These are phyloP conservation scores for Hydractinia symbiolongicarpus DNA, from an alignment of 30 jellyfish, hydroid and myxozoan genomes.

Conservation along the genomic window DNA sequence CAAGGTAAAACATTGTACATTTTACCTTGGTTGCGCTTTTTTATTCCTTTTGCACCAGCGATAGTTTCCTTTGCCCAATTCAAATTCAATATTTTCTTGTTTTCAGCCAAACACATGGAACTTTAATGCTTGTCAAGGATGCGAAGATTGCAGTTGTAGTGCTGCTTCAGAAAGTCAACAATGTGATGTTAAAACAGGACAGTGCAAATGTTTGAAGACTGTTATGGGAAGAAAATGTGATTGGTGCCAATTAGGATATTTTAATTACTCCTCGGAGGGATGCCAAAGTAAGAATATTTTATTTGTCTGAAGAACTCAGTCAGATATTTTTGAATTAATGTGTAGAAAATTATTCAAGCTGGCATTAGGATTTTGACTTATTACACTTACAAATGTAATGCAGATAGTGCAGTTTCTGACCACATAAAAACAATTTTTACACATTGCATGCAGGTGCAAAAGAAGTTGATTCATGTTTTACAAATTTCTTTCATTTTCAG, in stretches of 20 bases:
- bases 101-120: slow-evolving; percentile 88
- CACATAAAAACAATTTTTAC: too few species aligned
- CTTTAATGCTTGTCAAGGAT: slow-evolving; percentile 87
- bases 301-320: too few species aligned
- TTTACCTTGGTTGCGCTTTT: too few species aligned
- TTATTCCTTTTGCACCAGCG: too few species aligned
- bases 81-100: not conserved
- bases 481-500: slow-evolving; percentile 20
- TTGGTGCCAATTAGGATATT: slow-evolving; percentile 83
- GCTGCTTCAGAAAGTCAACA: slow-evolving; percentile 67
- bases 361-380: too few species aligned
- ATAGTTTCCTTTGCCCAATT: too few species aligned
- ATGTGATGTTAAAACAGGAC: slow-evolving; percentile 69
- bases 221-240: slow-evolving; percentile 84
- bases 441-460: too few species aligned
- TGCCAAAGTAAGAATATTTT: slow-evolving; percentile 65
- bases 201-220: slow-evolving; percentile 70
- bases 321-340: too few species aligned
- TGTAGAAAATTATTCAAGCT: too few species aligned
- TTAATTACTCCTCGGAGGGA: slow-evolving; percentile 53
- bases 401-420: too few species aligned
- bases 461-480: too few species aligned
- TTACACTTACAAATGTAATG: too few species aligned
- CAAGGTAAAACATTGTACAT: slow-evolving; percentile 32
- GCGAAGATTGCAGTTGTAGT: slow-evolving; percentile 82